phyloP scores from a whole-genome alignment of 92 coral and sea anemone species.

The Epizoanthus illoricatus region DNA sequence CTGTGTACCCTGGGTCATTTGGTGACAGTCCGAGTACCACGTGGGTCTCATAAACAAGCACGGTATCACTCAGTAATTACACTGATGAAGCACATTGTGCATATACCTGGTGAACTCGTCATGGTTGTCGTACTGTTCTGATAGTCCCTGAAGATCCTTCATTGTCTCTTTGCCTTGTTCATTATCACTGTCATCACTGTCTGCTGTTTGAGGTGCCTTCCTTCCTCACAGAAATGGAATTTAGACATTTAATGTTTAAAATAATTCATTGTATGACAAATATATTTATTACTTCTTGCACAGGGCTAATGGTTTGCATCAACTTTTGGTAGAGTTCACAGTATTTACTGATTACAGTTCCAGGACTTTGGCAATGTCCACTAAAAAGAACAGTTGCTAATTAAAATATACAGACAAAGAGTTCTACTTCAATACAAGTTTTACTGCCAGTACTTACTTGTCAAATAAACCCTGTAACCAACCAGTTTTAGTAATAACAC shows the following conservation, averaged over 20 bases:
- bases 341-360: no score
- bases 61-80: not conserved
- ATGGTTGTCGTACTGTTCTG: conserved; percentile 64
- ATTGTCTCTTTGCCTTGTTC: conserved; percentile 56
- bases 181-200: conserved; percentile 70
- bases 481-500: conserved; percentile 63
- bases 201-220: conserved; percentile 35
- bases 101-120: conserved; percentile 84
- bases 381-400: not conserved
- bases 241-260: no score
- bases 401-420: no score
- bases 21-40: not conserved
- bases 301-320: no score
- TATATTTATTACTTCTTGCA: no score
- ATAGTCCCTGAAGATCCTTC: conserved; percentile 24
- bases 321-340: no score
- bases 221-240: conserved; percentile 31
- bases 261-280: no score
- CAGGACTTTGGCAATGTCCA: no score
- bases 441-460: conserved; percentile 55
- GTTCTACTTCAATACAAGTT: not conserved
- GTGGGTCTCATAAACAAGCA: not conserved
- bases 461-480: conserved; percentile 79
- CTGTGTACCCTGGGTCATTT: no score
- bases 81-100: not conserved